Conservation (phyloP, 2,797 vertebrate species). For the Coregonus ussuriensis region DNA sequence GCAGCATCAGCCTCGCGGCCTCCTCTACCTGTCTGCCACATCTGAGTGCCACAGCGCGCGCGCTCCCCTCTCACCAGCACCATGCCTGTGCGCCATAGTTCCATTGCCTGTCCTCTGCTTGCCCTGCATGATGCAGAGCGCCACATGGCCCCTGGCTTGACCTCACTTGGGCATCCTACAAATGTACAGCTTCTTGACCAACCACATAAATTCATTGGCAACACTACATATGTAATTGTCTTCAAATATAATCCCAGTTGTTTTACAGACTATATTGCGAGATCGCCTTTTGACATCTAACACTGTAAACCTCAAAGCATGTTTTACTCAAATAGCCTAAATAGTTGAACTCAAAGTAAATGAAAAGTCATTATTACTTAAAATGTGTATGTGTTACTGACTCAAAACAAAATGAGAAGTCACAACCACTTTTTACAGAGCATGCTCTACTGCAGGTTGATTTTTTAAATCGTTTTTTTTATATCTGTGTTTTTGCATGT, state of each 20-base stretch:
- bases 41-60: conserved; percentile 68
- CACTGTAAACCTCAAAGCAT: conserved; percentile 25
- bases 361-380: too few relatives aligned
- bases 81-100: conserved; percentile 12
- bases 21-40: conserved; percentile 58
- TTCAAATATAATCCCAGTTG: conserved; percentile 61
- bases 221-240: conserved; percentile 59
- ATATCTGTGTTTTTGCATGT: too few relatives aligned
- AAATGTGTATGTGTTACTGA: too few relatives aligned
- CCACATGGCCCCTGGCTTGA: conserved; percentile 44
- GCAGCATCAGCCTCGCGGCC: not conserved
- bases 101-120: conserved; percentile 2
- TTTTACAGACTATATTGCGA: conserved; percentile 66
- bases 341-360: too few relatives aligned
- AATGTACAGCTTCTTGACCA: conserved; percentile 53
- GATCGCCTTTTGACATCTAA: conserved; percentile 37
- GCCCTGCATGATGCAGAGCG: not conserved
- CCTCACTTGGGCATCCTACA: conserved; percentile 72
- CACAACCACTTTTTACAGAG: too few relatives aligned
- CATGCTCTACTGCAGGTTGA: too few relatives aligned
- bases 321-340: too few relatives aligned
- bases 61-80: conserved; percentile 28
- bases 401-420: too few relatives aligned
- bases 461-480: too few relatives aligned
- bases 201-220: conserved; percentile 62